phyloP scores from a whole-genome alignment of 1,140 invertebrate genomes.

The Reticulitermes speratus region DNA sequence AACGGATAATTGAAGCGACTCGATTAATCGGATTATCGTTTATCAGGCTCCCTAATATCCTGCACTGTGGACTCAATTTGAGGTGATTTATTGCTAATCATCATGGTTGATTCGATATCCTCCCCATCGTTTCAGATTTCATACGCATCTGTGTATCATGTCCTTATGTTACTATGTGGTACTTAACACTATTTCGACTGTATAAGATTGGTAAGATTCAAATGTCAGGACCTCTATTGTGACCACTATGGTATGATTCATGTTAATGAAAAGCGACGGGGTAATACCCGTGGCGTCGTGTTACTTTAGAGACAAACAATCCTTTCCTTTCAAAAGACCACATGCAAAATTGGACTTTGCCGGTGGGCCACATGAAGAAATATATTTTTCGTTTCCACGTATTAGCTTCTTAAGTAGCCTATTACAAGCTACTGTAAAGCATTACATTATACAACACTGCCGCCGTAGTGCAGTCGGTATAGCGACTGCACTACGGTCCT shows the following conservation, averaged over 20 bases:
- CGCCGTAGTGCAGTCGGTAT: no score
- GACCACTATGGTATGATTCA: not conserved
- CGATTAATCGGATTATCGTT: conserved; percentile 34
- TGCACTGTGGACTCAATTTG: conserved; percentile 31
- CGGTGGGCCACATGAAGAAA: no score
- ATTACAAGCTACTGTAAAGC: no score
- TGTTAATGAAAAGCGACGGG: not conserved
- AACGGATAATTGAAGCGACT: conserved; percentile 28
- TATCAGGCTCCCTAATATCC: conserved; percentile 30
- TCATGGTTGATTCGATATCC: not conserved
- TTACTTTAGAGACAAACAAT: not conserved
- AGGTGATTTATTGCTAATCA: conserved; percentile 35
- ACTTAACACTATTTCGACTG: not conserved
- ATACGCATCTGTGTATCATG: not conserved
- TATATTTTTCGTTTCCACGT: no score
- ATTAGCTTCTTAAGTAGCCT: no score
- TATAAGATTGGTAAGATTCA: not conserved
- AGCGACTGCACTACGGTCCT: no score
- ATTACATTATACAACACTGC: no score
- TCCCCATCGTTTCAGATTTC: not conserved
- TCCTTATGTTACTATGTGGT: not conserved
- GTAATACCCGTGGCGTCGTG: not conserved
- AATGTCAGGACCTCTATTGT: not conserved
- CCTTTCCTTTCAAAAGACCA: no score
- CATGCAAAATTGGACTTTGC: no score